Evolutionary conservation across 2,113 vertebrate genomes (phyloP), one percentile per base, ranked within the genome.

Genomic region (Podocnemis expansa): DNA sequence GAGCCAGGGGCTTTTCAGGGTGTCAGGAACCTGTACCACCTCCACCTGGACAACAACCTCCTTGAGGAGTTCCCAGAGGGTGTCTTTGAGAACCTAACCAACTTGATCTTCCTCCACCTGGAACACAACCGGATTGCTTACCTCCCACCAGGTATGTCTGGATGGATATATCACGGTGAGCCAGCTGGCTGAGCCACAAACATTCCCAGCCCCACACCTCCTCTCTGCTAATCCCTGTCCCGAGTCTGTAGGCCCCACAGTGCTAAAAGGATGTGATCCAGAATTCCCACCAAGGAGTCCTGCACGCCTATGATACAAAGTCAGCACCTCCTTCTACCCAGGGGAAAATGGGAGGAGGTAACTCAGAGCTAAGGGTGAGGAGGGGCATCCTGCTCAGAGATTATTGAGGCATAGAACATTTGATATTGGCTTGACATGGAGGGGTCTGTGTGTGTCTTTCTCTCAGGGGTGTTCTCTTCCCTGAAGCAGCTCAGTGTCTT

Each of bases 41-140:
- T 95, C 29, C 88, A 96, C 47, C 56, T 88, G 38, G 91, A 80
- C 73, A 54, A 51, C 78, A 92, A 52, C 45, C 49, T 85, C 47
- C 51, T 96, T 2, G 29, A 80, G 45, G 47, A 67, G 5, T 25
- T 96, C 47, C 43, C 90, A 70, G 49, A 31, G 14, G 91, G 80
- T 6, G 73, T 63, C 13, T 96, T 96, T 54, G 38, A 58, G 27
- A 84, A 91, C 12, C 75, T 93, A 63, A 91, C 82, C 51, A 81
- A 25, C 29, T 34, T 96, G 11, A 52, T 81, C 21, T 94, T 84
- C n/a, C 80, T 96, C 5, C 70, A 94, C 19, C 84, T 96, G 70
- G 41, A 91, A 29, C 76, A 93, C 82, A 96, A 96, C 70, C 84
- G 21, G 51, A 91, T 96, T 34, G 13, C n/a, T n/a, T 43, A 67